phyloP scores from a whole-genome alignment of 2,113 vertebrate species.

The Tragelaphus strepsiceros region DNA sequence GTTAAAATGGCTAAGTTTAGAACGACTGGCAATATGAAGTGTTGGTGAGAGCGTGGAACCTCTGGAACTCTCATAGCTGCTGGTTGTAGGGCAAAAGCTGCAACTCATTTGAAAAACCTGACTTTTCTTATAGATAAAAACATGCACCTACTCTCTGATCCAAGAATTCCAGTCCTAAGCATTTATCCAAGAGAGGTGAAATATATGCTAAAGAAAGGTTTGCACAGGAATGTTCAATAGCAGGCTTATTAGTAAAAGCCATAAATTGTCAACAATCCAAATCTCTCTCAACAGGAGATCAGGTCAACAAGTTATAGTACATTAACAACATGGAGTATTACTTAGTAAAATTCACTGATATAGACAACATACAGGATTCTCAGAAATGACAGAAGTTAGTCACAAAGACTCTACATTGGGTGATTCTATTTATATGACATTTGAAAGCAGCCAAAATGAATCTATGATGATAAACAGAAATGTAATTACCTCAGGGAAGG shows the following conservation, averaged over 20 bases:
- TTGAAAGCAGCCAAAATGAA: not conserved
- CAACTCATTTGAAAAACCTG: not conserved
- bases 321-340: not conserved
- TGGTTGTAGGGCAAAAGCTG: not conserved
- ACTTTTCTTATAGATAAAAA: not conserved
- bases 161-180: not conserved
- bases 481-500: not conserved
- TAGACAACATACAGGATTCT: not conserved
- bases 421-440: not conserved
- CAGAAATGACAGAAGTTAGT: not conserved
- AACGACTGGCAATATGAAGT: not conserved
- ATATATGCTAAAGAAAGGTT: not conserved
- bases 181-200: not conserved
- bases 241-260: not conserved
- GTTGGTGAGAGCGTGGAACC: not conserved
- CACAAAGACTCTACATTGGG: not conserved
- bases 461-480: not conserved
- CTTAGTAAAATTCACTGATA: not conserved
- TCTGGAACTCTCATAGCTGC: not conserved
- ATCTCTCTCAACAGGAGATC: not conserved
- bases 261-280: not conserved
- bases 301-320: not conserved
- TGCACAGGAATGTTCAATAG: not conserved
- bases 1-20: not conserved
- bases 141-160: not conserved